Base-by-base conservation (phyloP, 2,113 vertebrate species). In the Otolemur garnettii region DNA sequence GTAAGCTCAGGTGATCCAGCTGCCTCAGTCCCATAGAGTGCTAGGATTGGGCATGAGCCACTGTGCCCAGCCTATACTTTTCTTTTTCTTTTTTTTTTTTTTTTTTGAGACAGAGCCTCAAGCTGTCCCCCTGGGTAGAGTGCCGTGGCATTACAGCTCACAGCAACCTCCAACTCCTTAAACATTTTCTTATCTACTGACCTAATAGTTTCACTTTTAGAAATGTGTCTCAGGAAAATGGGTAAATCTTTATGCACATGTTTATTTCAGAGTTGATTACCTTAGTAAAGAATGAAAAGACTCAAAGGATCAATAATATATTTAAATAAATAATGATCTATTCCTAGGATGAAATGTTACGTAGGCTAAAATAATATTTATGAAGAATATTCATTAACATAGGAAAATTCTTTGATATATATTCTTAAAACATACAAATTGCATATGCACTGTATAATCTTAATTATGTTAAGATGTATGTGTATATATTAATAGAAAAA, bases 201-300 rank as follows among this genome's bases (percentile, higher is more conserved):
- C 8, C 5, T 1, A 45, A 19, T 79, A 72, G 88, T 86, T 96
- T 95, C 42, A 75, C n/a, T 68, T 90, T 21, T 62, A 96, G 66
- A 95, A 97, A 66, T 81, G 1, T 84, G 87, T 42, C 30, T 21
- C 80, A 92, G 94, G 50, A 90, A 94, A 95, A 78, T 28, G 17
- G 75, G 75, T 93, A 94, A 69, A 80, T 90, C 9, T 84, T 92
- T 62, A 90, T 66, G 66, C 1, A 91, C 22, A 68, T 82, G 19
- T 79, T 89, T 96, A 91, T 68, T 79, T 93, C 57, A 88, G 33
- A 95, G 42, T 90, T 94, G 42, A 30, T 87, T 95, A 80, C 4
- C 77, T 87, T 90, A 96, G 10, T 91, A 64, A 93, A 94, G 85
- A 96, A 81, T 62, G 71, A 30, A 92, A 91, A 69, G 57, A 95